Percentiles rank a stretch among this genome's conserved stretches.
These are phyloP conservation scores for Chionomys nivalis DNA, from an alignment of 2,113 vertebrate species.

Conservation along the genomic window DNA sequence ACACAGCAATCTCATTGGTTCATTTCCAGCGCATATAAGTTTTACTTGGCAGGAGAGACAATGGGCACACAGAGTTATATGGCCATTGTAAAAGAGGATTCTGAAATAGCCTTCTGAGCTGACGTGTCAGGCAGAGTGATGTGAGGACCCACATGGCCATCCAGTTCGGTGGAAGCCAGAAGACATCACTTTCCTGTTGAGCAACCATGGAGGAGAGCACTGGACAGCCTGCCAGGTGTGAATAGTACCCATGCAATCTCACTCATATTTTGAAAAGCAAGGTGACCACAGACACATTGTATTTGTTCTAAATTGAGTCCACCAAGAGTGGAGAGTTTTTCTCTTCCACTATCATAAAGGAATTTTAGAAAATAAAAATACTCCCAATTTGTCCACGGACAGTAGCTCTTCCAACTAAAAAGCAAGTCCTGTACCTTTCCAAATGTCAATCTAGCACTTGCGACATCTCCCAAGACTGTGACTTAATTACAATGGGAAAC, in stretches of 20 bases:
- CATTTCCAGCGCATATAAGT: neutral
- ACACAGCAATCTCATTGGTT: neutral
- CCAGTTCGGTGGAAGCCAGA: neutral
- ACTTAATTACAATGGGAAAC: neutral
- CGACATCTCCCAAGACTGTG: neutral
- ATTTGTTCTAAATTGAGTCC: neutral
- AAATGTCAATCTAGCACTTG: neutral
- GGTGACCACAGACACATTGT: neutral
- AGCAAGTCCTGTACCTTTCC: neutral
- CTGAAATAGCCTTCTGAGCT: neutral
- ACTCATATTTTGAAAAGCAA: neutral
- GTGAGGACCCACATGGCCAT: neutral
- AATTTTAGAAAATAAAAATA: constrained; percentile 28
- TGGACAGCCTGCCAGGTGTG: neutral
- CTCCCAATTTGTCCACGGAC: neutral
- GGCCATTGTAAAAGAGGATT: neutral
- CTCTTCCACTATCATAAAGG: neutral
- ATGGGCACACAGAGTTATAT: neutral
- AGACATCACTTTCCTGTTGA: neutral
- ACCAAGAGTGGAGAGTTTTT: neutral
- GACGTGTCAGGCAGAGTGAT: neutral
- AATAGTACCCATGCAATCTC: neutral
- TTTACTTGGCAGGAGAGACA: constrained; percentile 32
- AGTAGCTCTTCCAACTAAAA: neutral
- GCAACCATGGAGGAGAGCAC: neutral